phyloP scores from a whole-genome alignment of 1,140 invertebrate genomes.

The Drosophila nannoptera region DNA sequence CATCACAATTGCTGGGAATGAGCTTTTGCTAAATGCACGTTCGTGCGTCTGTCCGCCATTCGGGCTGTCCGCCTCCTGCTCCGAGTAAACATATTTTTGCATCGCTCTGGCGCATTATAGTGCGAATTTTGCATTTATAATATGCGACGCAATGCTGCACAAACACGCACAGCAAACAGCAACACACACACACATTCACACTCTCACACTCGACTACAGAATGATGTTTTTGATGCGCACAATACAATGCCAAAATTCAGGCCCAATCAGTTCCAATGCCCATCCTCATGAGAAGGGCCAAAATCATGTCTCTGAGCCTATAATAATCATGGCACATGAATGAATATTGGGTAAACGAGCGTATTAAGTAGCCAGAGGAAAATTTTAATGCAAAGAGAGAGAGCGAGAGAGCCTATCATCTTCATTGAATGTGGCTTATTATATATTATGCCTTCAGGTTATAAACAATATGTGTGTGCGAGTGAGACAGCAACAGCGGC shows the following conservation, averaged over 20 bases:
- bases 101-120: slow-evolving; percentile 56
- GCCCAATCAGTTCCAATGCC: slow-evolving; percentile 6
- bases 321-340: too few relatives aligned
- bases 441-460: too few relatives aligned
- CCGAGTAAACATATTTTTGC: slow-evolving; percentile 51
- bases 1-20: slow-evolving; percentile 66
- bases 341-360: too few relatives aligned
- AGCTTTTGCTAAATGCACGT: slow-evolving; percentile 50
- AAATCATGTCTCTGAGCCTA: too few relatives aligned
- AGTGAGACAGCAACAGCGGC: too few relatives aligned
- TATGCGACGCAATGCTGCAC: slow-evolving; percentile 23
- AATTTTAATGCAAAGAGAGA: too few relatives aligned
- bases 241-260: slow-evolving; percentile 35
- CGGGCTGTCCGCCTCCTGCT: slow-evolving; percentile 1
- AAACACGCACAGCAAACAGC: slow-evolving; percentile 8
- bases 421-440: too few relatives aligned
- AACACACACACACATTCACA: slow-evolving; percentile 9
- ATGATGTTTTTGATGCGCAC: slow-evolving; percentile 46
- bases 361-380: too few relatives aligned
- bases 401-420: too few relatives aligned
- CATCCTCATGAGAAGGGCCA: too few relatives aligned
- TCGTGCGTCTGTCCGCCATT: slow-evolving; percentile 23
- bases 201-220: slow-evolving; percentile 33
- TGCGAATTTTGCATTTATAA: slow-evolving; percentile 76
- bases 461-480: too few relatives aligned